phyloP scores from a whole-genome alignment of 2,888 invertebrate species.

The Lagria hirta region DNA sequence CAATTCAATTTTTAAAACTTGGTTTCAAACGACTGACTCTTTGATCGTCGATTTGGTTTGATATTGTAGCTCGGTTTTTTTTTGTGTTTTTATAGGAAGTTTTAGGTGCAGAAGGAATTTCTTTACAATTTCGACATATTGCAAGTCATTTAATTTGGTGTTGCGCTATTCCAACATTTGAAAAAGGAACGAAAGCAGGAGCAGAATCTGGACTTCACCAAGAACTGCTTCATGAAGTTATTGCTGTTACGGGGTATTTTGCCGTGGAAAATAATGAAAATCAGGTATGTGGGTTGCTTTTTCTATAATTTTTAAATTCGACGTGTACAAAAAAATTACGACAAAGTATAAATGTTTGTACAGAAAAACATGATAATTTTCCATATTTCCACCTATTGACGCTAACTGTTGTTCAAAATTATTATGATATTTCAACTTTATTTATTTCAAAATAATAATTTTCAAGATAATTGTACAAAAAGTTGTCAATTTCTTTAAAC shows the following conservation, averaged over 20 bases:
- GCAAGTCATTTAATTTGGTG: slow-evolving; percentile 79
- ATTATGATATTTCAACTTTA: no score
- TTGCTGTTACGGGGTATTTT: slow-evolving; percentile 80
- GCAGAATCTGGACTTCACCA: slow-evolving; percentile 59
- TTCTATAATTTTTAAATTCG: no score
- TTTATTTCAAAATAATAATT: no score
- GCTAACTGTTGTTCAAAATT: no score
- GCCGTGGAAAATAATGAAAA: slow-evolving; percentile 76
- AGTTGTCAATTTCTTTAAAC: no score
- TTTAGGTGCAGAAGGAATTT: slow-evolving; percentile 81
- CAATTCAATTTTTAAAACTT: slow-evolving; percentile 21
- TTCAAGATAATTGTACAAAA: no score
- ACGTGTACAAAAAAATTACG: no score
- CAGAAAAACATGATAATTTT: no score
- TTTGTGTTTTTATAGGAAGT: slow-evolving; percentile 65
- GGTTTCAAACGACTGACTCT: slow-evolving; percentile 14
- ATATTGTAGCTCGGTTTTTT: slow-evolving; percentile 8
- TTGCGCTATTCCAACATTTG: slow-evolving; percentile 52
- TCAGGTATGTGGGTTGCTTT: slow-evolving; percentile 65
- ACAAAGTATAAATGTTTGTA: no score
- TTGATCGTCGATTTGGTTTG: no score
- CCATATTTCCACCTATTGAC: no score
- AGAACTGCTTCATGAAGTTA: slow-evolving; percentile 75
- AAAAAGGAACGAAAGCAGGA: slow-evolving; percentile 58
- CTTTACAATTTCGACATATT: slow-evolving; percentile 84